These are phyloP conservation scores for Ariolimax columbianus DNA, from an alignment of 2,888 invertebrate genomes.

Conservation along the genomic window DNA sequence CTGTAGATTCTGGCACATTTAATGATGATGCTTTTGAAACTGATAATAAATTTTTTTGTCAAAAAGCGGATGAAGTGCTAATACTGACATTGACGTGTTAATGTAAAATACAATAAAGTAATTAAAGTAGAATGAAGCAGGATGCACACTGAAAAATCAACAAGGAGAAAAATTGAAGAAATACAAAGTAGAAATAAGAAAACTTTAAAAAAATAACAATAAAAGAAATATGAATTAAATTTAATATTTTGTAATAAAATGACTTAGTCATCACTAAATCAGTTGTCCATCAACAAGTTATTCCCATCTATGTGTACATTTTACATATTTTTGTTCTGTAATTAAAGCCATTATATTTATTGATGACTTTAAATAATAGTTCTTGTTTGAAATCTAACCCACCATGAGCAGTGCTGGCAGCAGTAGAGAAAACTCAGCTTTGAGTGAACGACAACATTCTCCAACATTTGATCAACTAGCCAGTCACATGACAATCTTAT, in stretches of 20 bases:
- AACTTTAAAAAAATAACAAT: too few relatives aligned
- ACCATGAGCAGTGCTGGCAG: conserved; percentile 47
- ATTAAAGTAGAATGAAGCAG: too few relatives aligned
- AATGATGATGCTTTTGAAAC: not conserved
- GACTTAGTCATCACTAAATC: too few relatives aligned
- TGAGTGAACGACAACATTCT: conserved; percentile 53
- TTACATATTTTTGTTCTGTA: not conserved
- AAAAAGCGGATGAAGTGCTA: too few relatives aligned
- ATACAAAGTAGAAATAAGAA: not conserved
- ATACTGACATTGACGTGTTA: too few relatives aligned
- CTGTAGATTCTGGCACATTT: not conserved
- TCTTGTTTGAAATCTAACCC: not conserved
- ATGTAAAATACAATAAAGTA: too few relatives aligned
- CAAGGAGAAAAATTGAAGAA: not conserved
- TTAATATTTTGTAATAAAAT: too few relatives aligned
- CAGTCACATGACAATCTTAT: conserved; percentile 73
- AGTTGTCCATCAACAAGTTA: too few relatives aligned
- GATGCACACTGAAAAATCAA: too few relatives aligned
- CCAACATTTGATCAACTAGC: conserved; percentile 64
- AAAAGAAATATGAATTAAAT: too few relatives aligned
- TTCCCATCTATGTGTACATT: too few relatives aligned
- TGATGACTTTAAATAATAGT: not conserved
- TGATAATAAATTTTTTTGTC: not conserved
- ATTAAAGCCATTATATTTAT: not conserved
- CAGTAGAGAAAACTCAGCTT: conserved; percentile 55